Conservation (phyloP, 2,113 vertebrate genomes). For the Megatriorchis doriae region DNA sequence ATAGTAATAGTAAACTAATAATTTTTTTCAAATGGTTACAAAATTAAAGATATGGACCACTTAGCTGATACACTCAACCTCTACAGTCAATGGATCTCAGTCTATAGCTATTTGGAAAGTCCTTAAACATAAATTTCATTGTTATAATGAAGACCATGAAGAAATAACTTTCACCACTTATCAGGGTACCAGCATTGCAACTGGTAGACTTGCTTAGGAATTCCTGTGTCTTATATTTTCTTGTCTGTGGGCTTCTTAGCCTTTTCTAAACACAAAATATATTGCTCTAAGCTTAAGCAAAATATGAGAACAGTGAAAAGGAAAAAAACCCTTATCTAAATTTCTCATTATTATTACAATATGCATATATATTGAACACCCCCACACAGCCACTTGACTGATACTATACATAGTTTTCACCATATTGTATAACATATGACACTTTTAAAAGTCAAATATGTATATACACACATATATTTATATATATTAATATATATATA, state of each 20-base stretch:
- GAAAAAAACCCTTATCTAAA: neutral
- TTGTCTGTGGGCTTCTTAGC: neutral
- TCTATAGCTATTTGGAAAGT: neutral
- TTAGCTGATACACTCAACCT: neutral
- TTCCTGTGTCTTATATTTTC: neutral
- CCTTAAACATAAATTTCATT: neutral
- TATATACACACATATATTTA: neutral
- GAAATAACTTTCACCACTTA: neutral
- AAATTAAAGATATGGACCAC: neutral
- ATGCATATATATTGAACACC: neutral
- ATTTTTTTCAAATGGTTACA: neutral
- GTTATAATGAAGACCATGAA: neutral
- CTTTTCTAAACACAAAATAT: neutral
- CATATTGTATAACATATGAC: neutral
- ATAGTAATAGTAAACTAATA: neutral
- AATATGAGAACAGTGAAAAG: neutral
- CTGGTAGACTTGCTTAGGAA: neutral
- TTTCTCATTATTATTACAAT: neutral
- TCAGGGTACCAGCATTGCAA: rapidly evolving
- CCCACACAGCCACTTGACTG: neutral
- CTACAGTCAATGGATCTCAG: neutral
- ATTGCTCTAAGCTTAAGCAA: neutral
- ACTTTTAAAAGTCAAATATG: neutral
- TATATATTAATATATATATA: neutral
- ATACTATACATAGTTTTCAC: neutral